Evolutionary conservation across 2,888 invertebrate genomes (phyloP).

Genomic region (Microctonus aethiopoides): DNA sequence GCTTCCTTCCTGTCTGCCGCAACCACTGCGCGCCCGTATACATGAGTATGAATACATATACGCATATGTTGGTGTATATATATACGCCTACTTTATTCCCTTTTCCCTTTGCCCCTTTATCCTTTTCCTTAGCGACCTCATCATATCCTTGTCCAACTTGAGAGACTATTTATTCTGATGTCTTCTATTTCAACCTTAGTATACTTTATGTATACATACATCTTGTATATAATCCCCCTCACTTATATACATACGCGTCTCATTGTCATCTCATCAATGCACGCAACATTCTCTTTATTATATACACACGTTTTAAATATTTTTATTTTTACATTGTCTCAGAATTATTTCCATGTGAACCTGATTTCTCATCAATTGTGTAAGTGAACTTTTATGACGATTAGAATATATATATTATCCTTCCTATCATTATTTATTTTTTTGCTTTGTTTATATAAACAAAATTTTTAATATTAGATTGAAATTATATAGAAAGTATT

Average conservation of each 20-base stretch:
- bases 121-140: constrained; percentile 17
- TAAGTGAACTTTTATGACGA: not conserved
- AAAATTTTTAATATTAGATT: too few species aligned
- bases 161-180: not conserved
- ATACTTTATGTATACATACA: too few species aligned
- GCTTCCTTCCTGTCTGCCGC: constrained; percentile 66
- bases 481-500: too few species aligned
- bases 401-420: not conserved
- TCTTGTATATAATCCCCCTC: too few species aligned
- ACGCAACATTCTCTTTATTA: not conserved
- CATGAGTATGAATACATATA: not conserved
- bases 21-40: constrained; percentile 52
- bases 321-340: not conserved
- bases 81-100: constrained; percentile 38
- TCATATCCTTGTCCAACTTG: not conserved
- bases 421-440: not conserved
- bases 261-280: constrained; percentile 22
- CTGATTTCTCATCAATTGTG: not conserved
- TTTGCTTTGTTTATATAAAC: too few species aligned
- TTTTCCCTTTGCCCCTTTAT: constrained; percentile 18
- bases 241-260: not conserved
- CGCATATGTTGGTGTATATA: too few species aligned
- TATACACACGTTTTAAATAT: not conserved
- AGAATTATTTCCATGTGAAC: not conserved
- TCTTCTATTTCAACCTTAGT: too few species aligned